phyloP scores from a whole-genome alignment of 2,113 vertebrate species.

The Lota lota region DNA sequence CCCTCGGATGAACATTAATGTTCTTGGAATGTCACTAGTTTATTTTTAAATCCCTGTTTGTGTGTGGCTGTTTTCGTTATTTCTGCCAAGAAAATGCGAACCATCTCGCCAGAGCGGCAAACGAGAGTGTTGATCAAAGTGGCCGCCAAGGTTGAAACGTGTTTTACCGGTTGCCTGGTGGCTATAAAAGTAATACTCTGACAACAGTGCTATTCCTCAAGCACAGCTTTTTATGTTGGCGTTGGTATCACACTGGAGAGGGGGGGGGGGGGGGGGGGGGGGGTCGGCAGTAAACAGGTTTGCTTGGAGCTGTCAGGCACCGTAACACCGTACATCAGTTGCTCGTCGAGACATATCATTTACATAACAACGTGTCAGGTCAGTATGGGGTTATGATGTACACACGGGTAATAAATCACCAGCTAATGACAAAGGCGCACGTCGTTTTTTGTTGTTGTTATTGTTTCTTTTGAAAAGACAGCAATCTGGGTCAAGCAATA shows the following conservation, averaged over 20 bases:
- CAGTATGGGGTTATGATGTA: constrained; percentile 1
- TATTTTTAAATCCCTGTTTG: neutral
- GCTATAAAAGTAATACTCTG: constrained; percentile 58
- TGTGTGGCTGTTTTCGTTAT: neutral
- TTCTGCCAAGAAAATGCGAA: constrained; percentile 50
- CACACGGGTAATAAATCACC: constrained; percentile 24
- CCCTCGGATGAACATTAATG: too few species aligned
- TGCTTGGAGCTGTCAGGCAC: constrained; percentile 19
- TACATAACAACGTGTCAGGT: constrained; percentile 26
- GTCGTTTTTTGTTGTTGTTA: too few species aligned
- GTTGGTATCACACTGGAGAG: neutral
- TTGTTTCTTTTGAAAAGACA: too few species aligned
- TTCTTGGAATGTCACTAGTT: too few species aligned
- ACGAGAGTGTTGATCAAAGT: constrained; percentile 54
- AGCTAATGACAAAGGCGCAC: constrained; percentile 16
- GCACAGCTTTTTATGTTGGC: constrained; percentile 38
- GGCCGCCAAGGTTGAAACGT: constrained; percentile 58
- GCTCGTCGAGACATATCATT: constrained; percentile 16
- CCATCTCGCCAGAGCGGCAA: constrained; percentile 34
- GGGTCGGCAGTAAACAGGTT: constrained; percentile 32
- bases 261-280: constrained; percentile 25
- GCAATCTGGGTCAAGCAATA: too few species aligned
- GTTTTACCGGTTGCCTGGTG: constrained; percentile 51
- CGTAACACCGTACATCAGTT: constrained; percentile 17
- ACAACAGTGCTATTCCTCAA: constrained; percentile 48